Evolutionary conservation across 1,140 invertebrate genomes (phyloP), one percentile per base, ranked within the genome.

Genomic region (Trichogramma pretiosum): DNA sequence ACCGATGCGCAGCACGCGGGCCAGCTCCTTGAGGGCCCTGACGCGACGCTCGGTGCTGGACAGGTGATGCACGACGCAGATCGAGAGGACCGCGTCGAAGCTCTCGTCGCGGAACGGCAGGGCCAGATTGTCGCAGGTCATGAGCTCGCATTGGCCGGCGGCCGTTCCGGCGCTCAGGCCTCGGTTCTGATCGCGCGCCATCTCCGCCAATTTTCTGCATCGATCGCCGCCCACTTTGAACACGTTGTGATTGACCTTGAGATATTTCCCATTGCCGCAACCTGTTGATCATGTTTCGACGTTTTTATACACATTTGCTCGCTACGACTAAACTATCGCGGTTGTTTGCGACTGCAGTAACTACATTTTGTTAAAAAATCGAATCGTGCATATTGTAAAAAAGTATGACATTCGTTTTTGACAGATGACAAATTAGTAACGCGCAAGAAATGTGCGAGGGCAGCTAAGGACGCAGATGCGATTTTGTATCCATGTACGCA

Each of bases 31-130:
- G 0, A 98, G 68, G 0, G 93, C 93, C 49, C 82, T 79, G 3
- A 94, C 83, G 5, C 93, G 74, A 28, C 93, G 77, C 65, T 94
- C 90, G 1, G 86, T 85, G 14, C 92, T 95, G 5, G 93, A 89
- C 60, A 98, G 89, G 66, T 91, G 87, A 70, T 98, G 93, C 44
- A 98, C 85, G 28, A 98, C 93, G 2, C 92, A 92, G 54, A 96
- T 82, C 14, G 91, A 97, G 17, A 97, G 74, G 2, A 93, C 89
- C 3, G 92, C 93, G 73, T 98, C 94, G 74, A 95, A 93, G 46
- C 84, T 84, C 59, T 89, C 88, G 65, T 95, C 89, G 22, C 91
- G 82, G 70, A 91, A 94, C 10, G 93, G 93, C 54, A 97, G 68
- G 26, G 82, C 77, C 44, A 95, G 73, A 72, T 93, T 93, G 75